Percentiles rank a stretch among this genome's conserved stretches.
These are phyloP conservation scores for Hyppa rectilinea DNA, from an alignment of 2,888 invertebrate genomes.

Conservation along the genomic window DNA sequence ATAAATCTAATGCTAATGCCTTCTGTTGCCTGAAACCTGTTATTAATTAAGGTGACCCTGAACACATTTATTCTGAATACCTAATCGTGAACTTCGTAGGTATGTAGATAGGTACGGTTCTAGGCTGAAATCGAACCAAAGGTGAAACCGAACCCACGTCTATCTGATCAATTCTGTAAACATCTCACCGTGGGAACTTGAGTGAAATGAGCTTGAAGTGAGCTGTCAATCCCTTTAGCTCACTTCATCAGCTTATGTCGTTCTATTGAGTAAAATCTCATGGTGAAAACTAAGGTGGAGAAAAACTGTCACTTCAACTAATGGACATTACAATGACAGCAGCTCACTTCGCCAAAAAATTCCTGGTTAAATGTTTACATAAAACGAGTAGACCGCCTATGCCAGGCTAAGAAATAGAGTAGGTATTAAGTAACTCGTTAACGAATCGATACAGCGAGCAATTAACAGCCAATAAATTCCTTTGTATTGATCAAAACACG, in stretches of 20 bases:
- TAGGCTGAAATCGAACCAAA: not conserved
- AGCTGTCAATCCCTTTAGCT: not conserved
- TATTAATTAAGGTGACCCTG: constrained; percentile 20
- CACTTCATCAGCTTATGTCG: too few species aligned
- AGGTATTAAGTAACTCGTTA: not conserved
- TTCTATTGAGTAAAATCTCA: too few species aligned
- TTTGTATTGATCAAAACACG: not conserved
- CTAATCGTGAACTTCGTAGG: not conserved
- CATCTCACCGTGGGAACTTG: not conserved
- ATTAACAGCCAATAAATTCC: not conserved
- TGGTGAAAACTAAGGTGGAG: too few species aligned
- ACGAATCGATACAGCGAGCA: not conserved
- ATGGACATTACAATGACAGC: too few species aligned
- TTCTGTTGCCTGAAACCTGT: constrained; percentile 22
- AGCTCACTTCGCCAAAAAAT: too few species aligned
- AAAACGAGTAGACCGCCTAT: too few species aligned
- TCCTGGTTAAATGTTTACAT: too few species aligned
- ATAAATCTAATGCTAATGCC: constrained; percentile 26
- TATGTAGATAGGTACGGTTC: not conserved
- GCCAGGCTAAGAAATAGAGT: too few species aligned
- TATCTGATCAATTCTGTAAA: not conserved
- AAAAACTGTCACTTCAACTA: too few species aligned
- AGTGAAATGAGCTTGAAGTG: not conserved
- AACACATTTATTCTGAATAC: not conserved
- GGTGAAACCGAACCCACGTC: not conserved